A percentile compares a stretch with the other conserved stretches of the same genome.
These are phyloP conservation scores for Amazona guildingii DNA, from an alignment of 2,113 vertebrate genomes.

Conservation along the genomic window DNA sequence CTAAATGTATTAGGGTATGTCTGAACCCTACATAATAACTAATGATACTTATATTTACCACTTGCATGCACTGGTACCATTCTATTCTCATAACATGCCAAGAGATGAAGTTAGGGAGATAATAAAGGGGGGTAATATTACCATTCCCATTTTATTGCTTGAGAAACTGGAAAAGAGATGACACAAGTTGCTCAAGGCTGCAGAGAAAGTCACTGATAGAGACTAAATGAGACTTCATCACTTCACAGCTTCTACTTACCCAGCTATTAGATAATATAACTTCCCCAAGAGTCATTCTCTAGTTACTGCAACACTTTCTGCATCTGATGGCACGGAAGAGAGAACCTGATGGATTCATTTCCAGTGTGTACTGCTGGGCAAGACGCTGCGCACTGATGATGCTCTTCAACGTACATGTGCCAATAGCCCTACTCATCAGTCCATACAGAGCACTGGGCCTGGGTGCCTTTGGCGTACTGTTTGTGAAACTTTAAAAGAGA, in stretches of 20 bases:
- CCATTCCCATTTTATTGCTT: conserved; percentile 7
- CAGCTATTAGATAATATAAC: not conserved
- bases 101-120: conserved; percentile 19
- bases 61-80: not conserved
- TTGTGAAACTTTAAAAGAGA: not conserved
- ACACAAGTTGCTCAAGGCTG: conserved; percentile 42
- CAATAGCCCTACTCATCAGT: not conserved
- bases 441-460: not conserved
- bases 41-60: not conserved
- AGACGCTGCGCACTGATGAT: not conserved
- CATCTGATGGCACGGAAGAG: not conserved
- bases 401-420: not conserved
- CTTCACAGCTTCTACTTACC: conserved; percentile 59
- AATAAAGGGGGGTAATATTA: not conserved
- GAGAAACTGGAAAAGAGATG: conserved; percentile 48
- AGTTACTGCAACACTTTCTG: not conserved
- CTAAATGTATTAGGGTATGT: not conserved
- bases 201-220: conserved; percentile 35
- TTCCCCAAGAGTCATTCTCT: not conserved
- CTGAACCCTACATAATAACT: not conserved
- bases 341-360: not conserved
- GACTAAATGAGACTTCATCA: conserved; percentile 31
- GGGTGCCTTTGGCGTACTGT: not conserved
- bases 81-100: not conserved
- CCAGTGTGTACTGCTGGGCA: not conserved